Conservation (phyloP, 2,113 vertebrate species). For the Saguinus midas region DNA sequence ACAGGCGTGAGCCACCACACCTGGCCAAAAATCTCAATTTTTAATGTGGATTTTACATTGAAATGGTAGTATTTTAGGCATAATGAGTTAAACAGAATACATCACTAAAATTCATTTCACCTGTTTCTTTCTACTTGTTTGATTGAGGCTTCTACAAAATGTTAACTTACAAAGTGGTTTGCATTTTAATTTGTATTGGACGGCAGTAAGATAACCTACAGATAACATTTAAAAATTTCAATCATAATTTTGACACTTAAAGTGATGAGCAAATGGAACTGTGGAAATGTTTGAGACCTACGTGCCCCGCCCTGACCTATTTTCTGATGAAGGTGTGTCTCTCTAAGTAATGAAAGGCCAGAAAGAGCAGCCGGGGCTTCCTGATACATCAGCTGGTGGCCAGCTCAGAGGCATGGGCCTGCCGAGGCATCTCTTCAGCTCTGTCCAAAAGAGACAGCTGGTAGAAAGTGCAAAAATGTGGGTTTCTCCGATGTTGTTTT, state of each 20-base stretch:
- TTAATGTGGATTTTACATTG: background rate
- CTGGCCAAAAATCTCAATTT: background rate
- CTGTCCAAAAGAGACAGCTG: background rate
- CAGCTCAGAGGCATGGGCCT: background rate
- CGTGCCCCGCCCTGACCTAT: background rate
- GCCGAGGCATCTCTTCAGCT: background rate
- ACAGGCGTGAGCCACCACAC: too few species aligned
- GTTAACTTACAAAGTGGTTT: background rate
- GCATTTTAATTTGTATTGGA: background rate
- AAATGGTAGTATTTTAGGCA: background rate
- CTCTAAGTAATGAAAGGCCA: background rate
- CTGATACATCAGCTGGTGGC: background rate
- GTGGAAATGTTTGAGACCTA: background rate
- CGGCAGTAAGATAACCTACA: background rate
- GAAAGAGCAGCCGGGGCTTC: background rate
- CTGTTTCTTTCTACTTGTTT: background rate
- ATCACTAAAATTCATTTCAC: background rate
- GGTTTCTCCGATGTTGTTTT: background rate
- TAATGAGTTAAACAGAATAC: background rate
- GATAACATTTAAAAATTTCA: background rate
- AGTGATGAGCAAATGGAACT: background rate
- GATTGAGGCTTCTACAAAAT: background rate
- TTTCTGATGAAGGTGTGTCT: background rate
- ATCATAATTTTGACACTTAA: conserved; percentile 12
- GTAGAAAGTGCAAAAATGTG: background rate